Evolutionary conservation across 2,113 vertebrate species (phyloP), one percentile per base, ranked within the genome.

Genomic region (Nanorana parkeri): DNA sequence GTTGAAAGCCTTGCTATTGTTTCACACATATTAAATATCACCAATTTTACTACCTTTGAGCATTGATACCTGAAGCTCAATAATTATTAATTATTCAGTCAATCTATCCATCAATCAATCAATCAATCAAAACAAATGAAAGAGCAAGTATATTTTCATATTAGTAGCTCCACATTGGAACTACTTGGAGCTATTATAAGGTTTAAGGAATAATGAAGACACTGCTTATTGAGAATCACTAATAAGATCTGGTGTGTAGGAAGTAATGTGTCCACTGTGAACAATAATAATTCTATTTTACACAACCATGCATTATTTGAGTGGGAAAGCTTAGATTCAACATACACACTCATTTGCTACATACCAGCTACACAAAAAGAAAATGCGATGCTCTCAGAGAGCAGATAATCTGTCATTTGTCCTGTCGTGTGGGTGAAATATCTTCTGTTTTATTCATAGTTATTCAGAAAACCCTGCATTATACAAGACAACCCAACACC

Each of bases 301-400:
- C 58, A 29, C 69, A 58, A 54, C 78, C 28, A 72, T 63, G 58
- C 19, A 64, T 64, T 64, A 72, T 64, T 17, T 11, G n/a, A 52
- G 24, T 67, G 29, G 29, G 28, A 65, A 41, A 17, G 67, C 21
- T 32, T 17, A 10, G 41, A 47, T 47, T 47, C 52, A 55, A 20
- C 26, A 78, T 23, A n/a, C 67, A 41, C 13, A 32, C n/a, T 66
- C 55, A 78, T 17, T 5, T 58, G n/a, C 11, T 56, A 29, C 21
- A 69, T 61, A 61, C 13, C 32, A 81, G 4, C 55, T 17, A 3
- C 11, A 79, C 20, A 24, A 69, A 47, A 71, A 41, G 24, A 10
- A 3, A 2, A 8, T 29, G 24, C 17, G 26, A 19, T 72, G 17
- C 26, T 67, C 47, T 13, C 51, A 55, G 21, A 55, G 51, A 72